Evolutionary conservation across 2,113 vertebrate genomes (phyloP).

Genomic region (Mirounga angustirostris): DNA sequence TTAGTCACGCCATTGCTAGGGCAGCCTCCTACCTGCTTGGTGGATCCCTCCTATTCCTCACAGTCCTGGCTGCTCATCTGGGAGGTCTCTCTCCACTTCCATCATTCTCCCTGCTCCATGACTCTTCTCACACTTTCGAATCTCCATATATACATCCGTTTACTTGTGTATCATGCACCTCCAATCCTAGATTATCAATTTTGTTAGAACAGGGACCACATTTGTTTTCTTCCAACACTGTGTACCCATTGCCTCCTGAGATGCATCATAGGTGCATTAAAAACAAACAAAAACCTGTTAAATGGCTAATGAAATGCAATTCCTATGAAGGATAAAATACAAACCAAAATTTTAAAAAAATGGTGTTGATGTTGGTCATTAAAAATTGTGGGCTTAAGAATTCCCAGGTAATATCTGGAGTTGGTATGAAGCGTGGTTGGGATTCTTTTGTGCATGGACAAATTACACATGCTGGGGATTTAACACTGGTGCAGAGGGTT

Average conservation of each 20-base stretch:
- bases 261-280: neutral
- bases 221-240: neutral
- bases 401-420: neutral
- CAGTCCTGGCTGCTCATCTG: neutral
- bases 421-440: neutral
- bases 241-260: neutral
- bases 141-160: neutral
- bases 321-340: neutral
- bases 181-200: neutral
- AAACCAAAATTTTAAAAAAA: neutral
- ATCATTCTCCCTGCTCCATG: too few relatives aligned
- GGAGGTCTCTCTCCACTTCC: neutral
- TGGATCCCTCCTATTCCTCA: neutral
- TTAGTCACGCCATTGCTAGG: fast-evolving
- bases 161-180: neutral
- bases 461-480: neutral
- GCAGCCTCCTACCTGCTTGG: neutral
- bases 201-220: neutral
- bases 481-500: neutral
- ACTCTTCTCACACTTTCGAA: neutral
- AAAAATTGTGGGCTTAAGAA: neutral
- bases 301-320: neutral
- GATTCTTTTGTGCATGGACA: neutral
- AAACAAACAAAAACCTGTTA: neutral
- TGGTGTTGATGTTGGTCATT: neutral